Percentiles rank a stretch among this genome's conserved stretches.
Conservation (phyloP, 1,140 invertebrate species). For the Thaumetopoea pityocampa region DNA sequence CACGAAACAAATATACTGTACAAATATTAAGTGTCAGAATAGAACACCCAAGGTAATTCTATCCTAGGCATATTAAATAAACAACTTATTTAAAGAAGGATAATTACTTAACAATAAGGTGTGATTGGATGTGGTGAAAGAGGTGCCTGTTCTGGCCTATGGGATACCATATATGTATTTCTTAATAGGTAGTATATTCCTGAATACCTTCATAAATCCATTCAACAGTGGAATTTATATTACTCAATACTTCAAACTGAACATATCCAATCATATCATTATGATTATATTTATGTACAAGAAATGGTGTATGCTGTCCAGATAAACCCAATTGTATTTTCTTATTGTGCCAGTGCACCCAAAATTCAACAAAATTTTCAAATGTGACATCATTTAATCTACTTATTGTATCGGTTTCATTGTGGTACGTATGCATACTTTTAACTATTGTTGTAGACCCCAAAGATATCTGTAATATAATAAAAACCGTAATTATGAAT, state of each 20-base stretch:
- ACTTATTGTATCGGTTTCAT: neutral
- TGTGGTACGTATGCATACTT: constrained; percentile 2
- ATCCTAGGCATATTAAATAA: no score
- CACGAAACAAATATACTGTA: no score
- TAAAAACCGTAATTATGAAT: no score
- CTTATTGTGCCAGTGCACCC: constrained; percentile 28
- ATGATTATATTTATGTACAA: constrained; percentile 1
- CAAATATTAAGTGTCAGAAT: no score
- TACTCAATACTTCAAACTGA: neutral
- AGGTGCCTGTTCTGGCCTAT: no score
- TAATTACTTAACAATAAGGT: no score
- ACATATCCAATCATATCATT: constrained; percentile 11
- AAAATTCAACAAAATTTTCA: constrained; percentile 17
- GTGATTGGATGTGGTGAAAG: no score
- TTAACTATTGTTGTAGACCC: constrained; percentile 4
- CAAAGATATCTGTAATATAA: constrained; percentile 22
- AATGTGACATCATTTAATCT: constrained; percentile 2
- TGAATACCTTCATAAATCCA: constrained; percentile 23
- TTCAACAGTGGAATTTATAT: neutral
- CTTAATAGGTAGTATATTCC: no score
- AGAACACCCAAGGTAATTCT: no score
- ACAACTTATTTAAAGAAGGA: no score
- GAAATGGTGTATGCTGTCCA: constrained; percentile 1
- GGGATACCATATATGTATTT: no score
- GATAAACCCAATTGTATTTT: constrained; percentile 20